Percentiles rank a stretch among this genome's conserved stretches.
Conservation (phyloP, 2,113 vertebrate species). For the Gallinago media region DNA sequence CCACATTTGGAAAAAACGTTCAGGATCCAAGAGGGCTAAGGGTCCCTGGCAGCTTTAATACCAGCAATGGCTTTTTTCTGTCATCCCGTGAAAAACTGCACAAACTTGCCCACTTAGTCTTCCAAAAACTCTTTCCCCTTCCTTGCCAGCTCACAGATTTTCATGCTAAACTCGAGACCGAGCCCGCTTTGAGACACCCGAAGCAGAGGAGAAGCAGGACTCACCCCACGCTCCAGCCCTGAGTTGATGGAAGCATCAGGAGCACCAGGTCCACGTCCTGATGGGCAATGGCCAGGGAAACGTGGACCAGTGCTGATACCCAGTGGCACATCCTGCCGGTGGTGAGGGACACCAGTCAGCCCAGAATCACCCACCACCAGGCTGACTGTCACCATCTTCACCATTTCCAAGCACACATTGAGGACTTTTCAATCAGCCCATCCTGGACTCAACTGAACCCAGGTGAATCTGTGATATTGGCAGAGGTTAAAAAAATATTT, state of each 20-base stretch:
- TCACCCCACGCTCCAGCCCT: fast-evolving
- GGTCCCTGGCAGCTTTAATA: background rate
- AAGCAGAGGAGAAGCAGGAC: background rate
- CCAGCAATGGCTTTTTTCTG: background rate
- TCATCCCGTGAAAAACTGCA: background rate
- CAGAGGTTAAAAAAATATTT: background rate
- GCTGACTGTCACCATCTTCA: background rate
- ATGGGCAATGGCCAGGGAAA: fast-evolving
- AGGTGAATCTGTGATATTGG: background rate
- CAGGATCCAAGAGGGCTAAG: background rate
- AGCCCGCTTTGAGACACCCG: background rate
- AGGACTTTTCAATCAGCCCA: background rate
- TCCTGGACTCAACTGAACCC: background rate
- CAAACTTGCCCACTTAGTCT: background rate
- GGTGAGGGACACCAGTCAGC: fast-evolving
- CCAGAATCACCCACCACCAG: background rate
- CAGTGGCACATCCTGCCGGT: background rate
- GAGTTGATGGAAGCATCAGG: background rate
- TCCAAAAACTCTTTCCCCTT: background rate
- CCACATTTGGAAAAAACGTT: background rate
- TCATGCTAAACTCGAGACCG: background rate
- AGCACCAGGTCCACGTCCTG: fast-evolving
- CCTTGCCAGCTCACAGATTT: background rate
- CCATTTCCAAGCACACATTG: background rate
- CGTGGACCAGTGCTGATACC: fast-evolving